phyloP scores from a whole-genome alignment of 2,113 vertebrate genomes.

The Channa argus region DNA sequence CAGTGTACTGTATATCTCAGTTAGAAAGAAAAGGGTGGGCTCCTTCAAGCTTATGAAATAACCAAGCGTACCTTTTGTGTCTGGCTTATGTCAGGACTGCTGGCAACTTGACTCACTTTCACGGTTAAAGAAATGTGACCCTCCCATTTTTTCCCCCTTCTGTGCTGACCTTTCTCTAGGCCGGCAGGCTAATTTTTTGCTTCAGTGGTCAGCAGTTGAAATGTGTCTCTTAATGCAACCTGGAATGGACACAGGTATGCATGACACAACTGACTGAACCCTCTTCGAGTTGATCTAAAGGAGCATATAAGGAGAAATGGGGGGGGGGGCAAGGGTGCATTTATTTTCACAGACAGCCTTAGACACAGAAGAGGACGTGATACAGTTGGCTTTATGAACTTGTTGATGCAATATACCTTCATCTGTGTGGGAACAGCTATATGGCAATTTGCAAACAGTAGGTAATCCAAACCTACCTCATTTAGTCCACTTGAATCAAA shows the following conservation, averaged over 20 bases:
- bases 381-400: constrained; percentile 9
- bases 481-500: no score
- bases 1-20: constrained; percentile 23
- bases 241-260: constrained; percentile 82
- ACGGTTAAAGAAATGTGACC: constrained; percentile 71
- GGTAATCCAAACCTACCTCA: no score
- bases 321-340: not conserved
- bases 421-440: not conserved
- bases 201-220: constrained; percentile 86
- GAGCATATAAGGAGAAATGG: constrained; percentile 19
- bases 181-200: constrained; percentile 88
- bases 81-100: constrained; percentile 38
- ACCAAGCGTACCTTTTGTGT: constrained; percentile 24
- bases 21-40: constrained; percentile 10
- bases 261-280: constrained; percentile 71
- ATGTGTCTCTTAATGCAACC: constrained; percentile 88
- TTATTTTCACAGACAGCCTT: constrained; percentile 14
- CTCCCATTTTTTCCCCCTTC: constrained; percentile 74
- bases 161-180: constrained; percentile 83
- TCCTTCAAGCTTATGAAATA: constrained; percentile 42
- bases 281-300: constrained; percentile 59
- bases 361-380: constrained; percentile 4
- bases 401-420: not conserved
- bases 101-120: constrained; percentile 58
- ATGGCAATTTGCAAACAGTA: not conserved